These are phyloP conservation scores for Acropora yongei DNA, from an alignment of 64 coral and sea anemone species.

Conservation along the genomic window DNA sequence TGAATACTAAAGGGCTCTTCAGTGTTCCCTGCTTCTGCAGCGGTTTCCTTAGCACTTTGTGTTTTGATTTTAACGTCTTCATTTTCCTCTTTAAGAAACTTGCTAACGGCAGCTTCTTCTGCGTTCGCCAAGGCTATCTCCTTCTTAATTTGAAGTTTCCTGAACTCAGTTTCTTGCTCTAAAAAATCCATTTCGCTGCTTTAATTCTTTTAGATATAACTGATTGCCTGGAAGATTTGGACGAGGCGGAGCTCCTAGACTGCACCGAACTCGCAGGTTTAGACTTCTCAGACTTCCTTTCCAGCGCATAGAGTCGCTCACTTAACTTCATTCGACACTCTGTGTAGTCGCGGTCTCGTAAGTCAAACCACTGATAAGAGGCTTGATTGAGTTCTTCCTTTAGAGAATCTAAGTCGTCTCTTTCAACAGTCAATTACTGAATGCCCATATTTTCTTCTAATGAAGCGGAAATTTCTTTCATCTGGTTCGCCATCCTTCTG, in stretches of 20 bases:
- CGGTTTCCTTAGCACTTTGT: too few relatives aligned
- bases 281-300: conserved; percentile 1
- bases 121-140: too few relatives aligned
- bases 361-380: conserved; percentile 61
- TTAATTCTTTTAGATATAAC: background rate
- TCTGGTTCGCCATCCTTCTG: conserved; percentile 5
- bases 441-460: background rate
- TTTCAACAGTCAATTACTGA: background rate
- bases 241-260: background rate
- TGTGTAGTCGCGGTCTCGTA: conserved; percentile 49
- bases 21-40: too few relatives aligned
- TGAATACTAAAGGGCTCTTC: too few relatives aligned
- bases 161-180: too few relatives aligned
- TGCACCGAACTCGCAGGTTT: background rate
- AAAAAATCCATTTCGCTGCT: background rate
- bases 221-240: background rate
- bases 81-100: too few relatives aligned
- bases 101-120: too few relatives aligned
- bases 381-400: conserved; percentile 44
- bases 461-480: background rate
- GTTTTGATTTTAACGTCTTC: too few relatives aligned
- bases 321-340: conserved; percentile 53
- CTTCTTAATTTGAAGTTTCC: too few relatives aligned
- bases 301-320: conserved; percentile 46
- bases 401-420: conserved; percentile 49